Conservation (phyloP, 2,888 invertebrate species). For the Euzetes globulus region DNA sequence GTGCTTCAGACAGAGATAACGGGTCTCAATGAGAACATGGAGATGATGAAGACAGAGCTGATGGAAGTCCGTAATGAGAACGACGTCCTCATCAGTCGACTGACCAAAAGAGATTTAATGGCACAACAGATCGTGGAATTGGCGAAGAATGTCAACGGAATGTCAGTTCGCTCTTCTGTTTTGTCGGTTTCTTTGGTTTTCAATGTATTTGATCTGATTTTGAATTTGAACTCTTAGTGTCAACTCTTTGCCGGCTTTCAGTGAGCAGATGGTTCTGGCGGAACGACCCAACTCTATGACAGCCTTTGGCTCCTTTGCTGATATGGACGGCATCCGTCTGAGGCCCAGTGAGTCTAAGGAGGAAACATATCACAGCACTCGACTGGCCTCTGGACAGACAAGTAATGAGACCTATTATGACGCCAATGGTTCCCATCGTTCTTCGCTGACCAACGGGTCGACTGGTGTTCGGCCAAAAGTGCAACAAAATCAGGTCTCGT, state of each 20-base stretch:
- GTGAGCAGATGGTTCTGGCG: background rate
- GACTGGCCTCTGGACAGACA: background rate
- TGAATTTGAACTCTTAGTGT: background rate
- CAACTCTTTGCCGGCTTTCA: constrained; percentile 2
- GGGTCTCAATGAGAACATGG: too few species aligned
- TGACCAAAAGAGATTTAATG: background rate
- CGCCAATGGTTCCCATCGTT: background rate
- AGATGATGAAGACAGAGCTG: constrained; percentile 23
- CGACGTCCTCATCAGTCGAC: constrained; percentile 12
- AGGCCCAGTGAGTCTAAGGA: background rate
- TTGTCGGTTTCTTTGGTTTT: constrained; percentile 20
- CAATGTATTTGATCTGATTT: constrained; percentile 1
- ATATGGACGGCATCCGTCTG: background rate
- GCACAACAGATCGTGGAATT: background rate
- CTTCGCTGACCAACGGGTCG: background rate
- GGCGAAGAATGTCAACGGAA: background rate
- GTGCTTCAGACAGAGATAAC: too few species aligned
- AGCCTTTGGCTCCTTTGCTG: background rate
- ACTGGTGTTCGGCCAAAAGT: background rate
- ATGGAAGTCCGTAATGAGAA: constrained; percentile 24
- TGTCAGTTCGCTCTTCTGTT: background rate
- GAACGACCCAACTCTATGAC: background rate
- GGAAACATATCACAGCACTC: background rate
- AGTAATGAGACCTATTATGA: constrained; percentile 8
- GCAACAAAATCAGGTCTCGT: background rate